Percentiles rank a stretch among this genome's conserved stretches.
Conservation (phyloP, 37 sponge, comb jelly and placozoan species). For the Diacarnus erythraeanus region DNA sequence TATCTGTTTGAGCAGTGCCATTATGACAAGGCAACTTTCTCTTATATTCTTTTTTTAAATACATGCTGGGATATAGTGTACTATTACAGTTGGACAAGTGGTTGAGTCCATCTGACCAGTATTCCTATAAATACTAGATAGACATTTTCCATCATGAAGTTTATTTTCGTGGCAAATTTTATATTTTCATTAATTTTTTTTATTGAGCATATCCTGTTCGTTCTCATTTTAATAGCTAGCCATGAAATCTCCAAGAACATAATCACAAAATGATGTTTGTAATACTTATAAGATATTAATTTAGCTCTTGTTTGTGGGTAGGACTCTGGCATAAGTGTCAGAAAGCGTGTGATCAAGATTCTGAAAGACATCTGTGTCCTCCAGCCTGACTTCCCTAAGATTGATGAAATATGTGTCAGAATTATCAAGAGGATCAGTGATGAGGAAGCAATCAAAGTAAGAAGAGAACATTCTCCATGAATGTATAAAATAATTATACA, state of each 20-base stretch:
- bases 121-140: background rate
- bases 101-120: no score
- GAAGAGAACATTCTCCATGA: background rate
- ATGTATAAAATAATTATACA: no score
- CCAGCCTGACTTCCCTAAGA: slow-evolving; percentile 78
- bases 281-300: no score
- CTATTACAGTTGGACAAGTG: no score
- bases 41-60: no score
- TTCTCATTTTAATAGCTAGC: no score
- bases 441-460: slow-evolving; percentile 79
- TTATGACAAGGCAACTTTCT: no score
- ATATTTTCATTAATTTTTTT: background rate
- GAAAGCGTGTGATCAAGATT: slow-evolving; percentile 96
- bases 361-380: slow-evolving; percentile 90
- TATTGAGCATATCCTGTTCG: no score
- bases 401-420: slow-evolving; percentile 83
- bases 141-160: background rate
- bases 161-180: background rate
- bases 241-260: no score
- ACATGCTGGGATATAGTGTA: no score
- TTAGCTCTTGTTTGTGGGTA: slow-evolving; percentile 8
- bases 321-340: slow-evolving; percentile 90
- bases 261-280: no score
- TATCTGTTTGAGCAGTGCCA: background rate
- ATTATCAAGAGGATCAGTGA: slow-evolving; percentile 85